Base-by-base conservation (phyloP, 2,888 invertebrate species). In the Lapara coniferarum region DNA sequence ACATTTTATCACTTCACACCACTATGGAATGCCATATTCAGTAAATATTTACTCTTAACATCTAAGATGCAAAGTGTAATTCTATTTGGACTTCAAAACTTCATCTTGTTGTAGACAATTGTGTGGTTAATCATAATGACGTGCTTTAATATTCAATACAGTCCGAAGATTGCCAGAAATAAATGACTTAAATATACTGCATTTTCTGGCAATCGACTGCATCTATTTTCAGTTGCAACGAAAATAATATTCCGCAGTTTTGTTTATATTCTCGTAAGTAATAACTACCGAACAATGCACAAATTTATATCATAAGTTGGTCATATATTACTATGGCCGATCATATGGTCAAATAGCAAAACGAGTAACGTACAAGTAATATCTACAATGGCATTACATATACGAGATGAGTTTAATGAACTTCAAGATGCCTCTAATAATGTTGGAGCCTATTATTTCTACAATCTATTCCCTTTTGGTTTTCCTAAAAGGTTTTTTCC, bases 1-100 rank as follows among this genome's bases (percentile, higher is more conserved):
- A 94, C 94, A 94, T 93, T 74, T 44, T 66, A 53, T 46, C 68
- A 69, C 53, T 63, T 49, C n/a, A 63, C 46, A 63, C n/a, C 49
- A 63, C 63, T 49, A 13, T 13, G 5, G 16, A 16, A 16, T 12
- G 59, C 59, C 59, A 59, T 59, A 63, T 10, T 46, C 63, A 19
- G 19, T 19, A 12, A 16, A 16, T 46, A 19, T 19, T 13, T 46
- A 63, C 49, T 49, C 5, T 13, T 10, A 49, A 16, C 10, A 10
- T 10, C 12, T 19, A 55, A 55, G 19, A 16, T 19, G 3, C 16
- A n/a, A n/a, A 19, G 8, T 0, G 10, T 55, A 10, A 16, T 37
- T 37, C 5, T 37, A 37, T 2, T 37, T 37, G 37, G 3, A 37
- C 37, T 37, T 37, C 37, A 37, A 7, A 2, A 37, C 8, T 37